Percentiles rank a stretch among this genome's conserved stretches.
Conservation (phyloP, 1,140 invertebrate genomes). For the Limonius californicus region DNA sequence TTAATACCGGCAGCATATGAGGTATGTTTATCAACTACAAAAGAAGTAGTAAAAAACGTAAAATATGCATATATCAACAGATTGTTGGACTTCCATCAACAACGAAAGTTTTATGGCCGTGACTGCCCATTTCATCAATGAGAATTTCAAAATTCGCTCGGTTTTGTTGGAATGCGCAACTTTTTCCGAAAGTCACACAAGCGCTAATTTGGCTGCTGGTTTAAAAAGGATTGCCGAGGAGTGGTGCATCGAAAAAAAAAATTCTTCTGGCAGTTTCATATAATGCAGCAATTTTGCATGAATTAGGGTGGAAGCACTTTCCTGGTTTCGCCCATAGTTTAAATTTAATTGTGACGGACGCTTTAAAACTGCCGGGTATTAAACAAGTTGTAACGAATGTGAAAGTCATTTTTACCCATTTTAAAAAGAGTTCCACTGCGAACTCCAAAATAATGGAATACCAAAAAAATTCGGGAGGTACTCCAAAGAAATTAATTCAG, state of each 20-base stretch:
- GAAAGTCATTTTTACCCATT: conserved; percentile 34
- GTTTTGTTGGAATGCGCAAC: conserved; percentile 22
- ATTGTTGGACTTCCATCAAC: conserved; percentile 26
- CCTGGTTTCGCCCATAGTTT: conserved; percentile 29
- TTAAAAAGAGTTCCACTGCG: conserved; percentile 33
- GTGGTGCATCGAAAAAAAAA: conserved; percentile 27
- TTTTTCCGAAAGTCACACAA: conserved; percentile 23
- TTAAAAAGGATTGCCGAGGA: conserved; percentile 19
- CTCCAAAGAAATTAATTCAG: conserved; percentile 31
- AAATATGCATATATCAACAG: conserved; percentile 19
- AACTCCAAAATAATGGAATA: conserved; percentile 30
- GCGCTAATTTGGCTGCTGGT: conserved; percentile 21
- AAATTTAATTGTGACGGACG: conserved; percentile 26
- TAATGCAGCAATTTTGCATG: conserved; percentile 23
- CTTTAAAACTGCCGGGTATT: conserved; percentile 17
- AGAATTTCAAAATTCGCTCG: conserved; percentile 25
- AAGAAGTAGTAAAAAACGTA: not conserved
- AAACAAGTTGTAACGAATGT: conserved; percentile 30
- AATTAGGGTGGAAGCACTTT: conserved; percentile 35
- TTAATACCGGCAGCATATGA: conserved; percentile 23
- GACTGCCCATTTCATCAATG: conserved; percentile 25
- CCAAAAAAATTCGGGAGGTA: conserved; percentile 18
- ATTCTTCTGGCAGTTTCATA: conserved; percentile 24
- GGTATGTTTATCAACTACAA: not conserved
- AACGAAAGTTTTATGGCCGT: conserved; percentile 26